phyloP scores from a whole-genome alignment of 1,140 invertebrate species.

The Eurytemora carolleeae region DNA sequence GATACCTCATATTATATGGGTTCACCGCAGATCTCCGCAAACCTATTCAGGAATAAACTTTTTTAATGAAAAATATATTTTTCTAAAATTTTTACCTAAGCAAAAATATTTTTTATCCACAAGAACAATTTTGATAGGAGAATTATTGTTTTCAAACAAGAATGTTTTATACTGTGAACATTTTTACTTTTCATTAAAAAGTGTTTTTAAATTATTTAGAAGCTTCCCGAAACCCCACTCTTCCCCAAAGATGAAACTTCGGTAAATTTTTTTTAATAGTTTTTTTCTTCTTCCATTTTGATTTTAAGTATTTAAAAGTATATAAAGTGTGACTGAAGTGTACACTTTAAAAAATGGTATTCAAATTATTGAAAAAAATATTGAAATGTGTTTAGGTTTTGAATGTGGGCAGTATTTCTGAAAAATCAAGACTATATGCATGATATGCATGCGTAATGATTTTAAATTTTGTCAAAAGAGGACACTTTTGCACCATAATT shows the following conservation, averaged over 20 bases:
- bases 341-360: no score
- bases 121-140: no score
- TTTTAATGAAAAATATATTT: no score
- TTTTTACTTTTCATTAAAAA: no score
- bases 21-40: constrained; percentile 13
- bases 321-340: no score
- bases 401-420: neutral
- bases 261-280: constrained; percentile 30
- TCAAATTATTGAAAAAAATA: no score
- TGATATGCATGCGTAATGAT: neutral
- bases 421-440: neutral
- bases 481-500: no score
- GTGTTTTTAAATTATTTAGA: neutral
- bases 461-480: no score
- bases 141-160: no score
- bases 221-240: constrained; percentile 36
- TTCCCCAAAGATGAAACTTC: constrained; percentile 76
- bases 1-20: constrained; percentile 13
- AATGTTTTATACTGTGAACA: no score
- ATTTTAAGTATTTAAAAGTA: neutral
- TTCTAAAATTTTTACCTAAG: no score
- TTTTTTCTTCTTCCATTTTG: neutral
- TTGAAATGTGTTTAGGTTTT: neutral
- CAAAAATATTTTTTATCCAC: no score
- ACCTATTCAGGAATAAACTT: neutral